These are phyloP conservation scores for Chironomus tepperi DNA, from an alignment of 1,140 invertebrate genomes.

Conservation along the genomic window DNA sequence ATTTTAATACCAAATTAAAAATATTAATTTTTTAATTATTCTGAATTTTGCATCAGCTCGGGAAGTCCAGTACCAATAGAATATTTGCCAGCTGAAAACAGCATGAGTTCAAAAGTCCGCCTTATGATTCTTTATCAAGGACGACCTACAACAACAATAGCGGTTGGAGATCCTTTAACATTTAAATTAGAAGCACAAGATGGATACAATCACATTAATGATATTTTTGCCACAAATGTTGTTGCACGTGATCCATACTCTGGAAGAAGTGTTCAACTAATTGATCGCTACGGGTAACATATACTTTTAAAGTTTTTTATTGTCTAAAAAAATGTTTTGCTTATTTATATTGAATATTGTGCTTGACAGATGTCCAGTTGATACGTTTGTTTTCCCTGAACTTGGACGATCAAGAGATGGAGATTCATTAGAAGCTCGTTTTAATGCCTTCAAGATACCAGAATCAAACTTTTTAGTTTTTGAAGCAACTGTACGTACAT, in stretches of 20 bases:
- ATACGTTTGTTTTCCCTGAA: constrained; percentile 86
- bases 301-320: constrained; percentile 24
- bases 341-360: too few relatives aligned
- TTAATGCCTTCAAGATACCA: constrained; percentile 91
- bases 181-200: constrained; percentile 83
- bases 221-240: constrained; percentile 89
- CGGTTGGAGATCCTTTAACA: constrained; percentile 85
- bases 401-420: constrained; percentile 75
- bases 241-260: constrained; percentile 89
- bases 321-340: too few relatives aligned
- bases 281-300: constrained; percentile 78
- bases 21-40: background rate
- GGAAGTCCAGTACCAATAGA: constrained; percentile 86
- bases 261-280: constrained; percentile 77
- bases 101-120: constrained; percentile 75
- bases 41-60: constrained; percentile 46
- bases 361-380: constrained; percentile 68
- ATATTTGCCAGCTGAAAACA: constrained; percentile 82
- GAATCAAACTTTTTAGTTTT: constrained; percentile 91
- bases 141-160: constrained; percentile 83
- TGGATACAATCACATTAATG: constrained; percentile 77
- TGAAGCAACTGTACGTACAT: constrained; percentile 83
- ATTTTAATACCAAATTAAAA: background rate
- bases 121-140: constrained; percentile 81
- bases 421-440: constrained; percentile 79